These are phyloP conservation scores for Ichneumon xanthorius DNA, from an alignment of 2,888 invertebrate genomes.

Conservation along the genomic window DNA sequence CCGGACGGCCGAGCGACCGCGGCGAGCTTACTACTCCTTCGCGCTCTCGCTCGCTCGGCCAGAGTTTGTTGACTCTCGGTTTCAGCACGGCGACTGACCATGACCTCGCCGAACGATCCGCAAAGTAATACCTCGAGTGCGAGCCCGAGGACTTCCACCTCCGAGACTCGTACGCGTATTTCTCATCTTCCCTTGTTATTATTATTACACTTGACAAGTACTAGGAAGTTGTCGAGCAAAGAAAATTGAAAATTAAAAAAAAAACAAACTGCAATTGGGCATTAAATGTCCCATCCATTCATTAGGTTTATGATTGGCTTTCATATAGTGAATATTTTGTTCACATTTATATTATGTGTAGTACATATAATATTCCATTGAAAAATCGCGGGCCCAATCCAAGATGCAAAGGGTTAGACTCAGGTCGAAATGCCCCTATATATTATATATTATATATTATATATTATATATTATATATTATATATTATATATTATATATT, in stretches of 20 bases:
- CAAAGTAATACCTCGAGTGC: conserved; percentile 77
- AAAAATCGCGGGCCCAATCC: no score
- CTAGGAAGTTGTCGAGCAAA: not conserved
- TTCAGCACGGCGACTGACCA: conserved; percentile 83
- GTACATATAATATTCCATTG: no score
- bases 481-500: no score
- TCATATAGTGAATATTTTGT: not conserved
- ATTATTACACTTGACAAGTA: not conserved
- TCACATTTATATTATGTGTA: no score
- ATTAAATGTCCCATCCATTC: not conserved
- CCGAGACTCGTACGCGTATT: conserved; percentile 66
- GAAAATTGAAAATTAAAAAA: not conserved
- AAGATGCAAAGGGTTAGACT: no score
- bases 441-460: no score
- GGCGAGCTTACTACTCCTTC: conserved; percentile 60
- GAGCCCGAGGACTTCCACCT: conserved; percentile 70
- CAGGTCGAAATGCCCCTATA: no score
- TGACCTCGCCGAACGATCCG: conserved; percentile 84
- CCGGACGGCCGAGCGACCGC: conserved; percentile 67
- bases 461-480: no score
- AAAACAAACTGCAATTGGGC: not conserved
- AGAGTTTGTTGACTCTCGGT: conserved; percentile 85
- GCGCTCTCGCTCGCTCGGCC: conserved; percentile 49
- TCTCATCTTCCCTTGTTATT: conserved; percentile 33
- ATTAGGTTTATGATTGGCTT: not conserved